Base-by-base conservation (phyloP, 2,888 invertebrate genomes). In the Dorcus hopei region DNA sequence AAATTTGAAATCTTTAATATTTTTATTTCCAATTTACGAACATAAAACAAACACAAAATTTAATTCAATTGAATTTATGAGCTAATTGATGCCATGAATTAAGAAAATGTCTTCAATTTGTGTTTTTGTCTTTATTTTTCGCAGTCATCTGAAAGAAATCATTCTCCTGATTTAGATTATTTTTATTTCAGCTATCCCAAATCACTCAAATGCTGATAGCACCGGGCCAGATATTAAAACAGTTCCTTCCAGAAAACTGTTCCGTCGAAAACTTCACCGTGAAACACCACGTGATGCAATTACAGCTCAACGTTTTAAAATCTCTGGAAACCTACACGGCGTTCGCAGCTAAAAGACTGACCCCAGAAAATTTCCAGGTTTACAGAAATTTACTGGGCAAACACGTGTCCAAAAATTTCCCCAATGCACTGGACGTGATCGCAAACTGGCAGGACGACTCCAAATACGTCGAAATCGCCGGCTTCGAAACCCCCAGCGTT, bases 231-330 rank as follows among this genome's bases (percentile, higher is more conserved):
- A 68, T 77, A 43, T 56, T 78, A 54, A 74, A 73, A 53, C 65
- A 59, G 9, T 50, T 77, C 23, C 54, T 72, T 48, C 68, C 71
- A 2, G 70, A 69, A 61, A 66, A 67, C 42, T 40, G 61, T 7
- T 53, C 49, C 4, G 70, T 63, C 42, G 67, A 72, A 43, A 63
- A 59, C 40, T 62, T 61, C 9, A 72, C 75, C 5, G 74, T 84
- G 38, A 81, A 81, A 49, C 67, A 81, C 40, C 79, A 83, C 60
- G 80, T 82, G 65, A 69, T 81, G 4, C 52, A 49, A 9, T 54
- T 75, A 33, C 49, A 74, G 2, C 58, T 57, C 2, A 62, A 64
- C 39, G 73, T 75, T 64, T 61, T 74, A 8, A 64, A 63, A 48
- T 56, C 69, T 9, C 42, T 73, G 26, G 43, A 66, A 9, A 49